Evolutionary conservation across 2,888 invertebrate species (phyloP).

Genomic region (Hemithea aestivaria): DNA sequence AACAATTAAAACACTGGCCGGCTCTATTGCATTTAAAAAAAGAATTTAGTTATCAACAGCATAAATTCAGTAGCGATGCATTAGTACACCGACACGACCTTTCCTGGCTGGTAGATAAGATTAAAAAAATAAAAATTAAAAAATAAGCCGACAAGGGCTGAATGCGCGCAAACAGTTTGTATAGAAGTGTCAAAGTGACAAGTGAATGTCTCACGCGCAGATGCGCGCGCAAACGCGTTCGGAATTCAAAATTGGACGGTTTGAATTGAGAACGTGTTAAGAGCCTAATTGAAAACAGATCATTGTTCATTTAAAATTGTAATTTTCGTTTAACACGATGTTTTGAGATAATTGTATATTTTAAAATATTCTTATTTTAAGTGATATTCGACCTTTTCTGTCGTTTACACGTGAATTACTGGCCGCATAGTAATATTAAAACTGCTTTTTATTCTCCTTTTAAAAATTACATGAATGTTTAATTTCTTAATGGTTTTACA

Average conservation of each 20-base stretch:
- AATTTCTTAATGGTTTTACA: background rate
- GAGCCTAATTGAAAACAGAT: conserved; percentile 13
- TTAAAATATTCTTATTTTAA: too few species aligned
- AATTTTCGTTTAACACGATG: too few species aligned
- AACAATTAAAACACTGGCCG: conserved; percentile 5
- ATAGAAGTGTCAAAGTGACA: conserved; percentile 70
- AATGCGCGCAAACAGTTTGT: conserved; percentile 50
- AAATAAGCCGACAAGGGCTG: conserved; percentile 30
- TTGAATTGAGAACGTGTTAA: conserved; percentile 25
- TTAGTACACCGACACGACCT: conserved; percentile 24
- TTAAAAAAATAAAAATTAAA: conserved; percentile 20
- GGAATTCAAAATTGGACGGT: conserved; percentile 43
- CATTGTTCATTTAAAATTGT: background rate
- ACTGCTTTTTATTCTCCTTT: background rate
- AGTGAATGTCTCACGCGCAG: conserved; percentile 51
- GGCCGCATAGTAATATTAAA: too few species aligned
- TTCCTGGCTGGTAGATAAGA: conserved; percentile 18
- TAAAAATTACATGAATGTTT: background rate
- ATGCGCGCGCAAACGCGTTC: conserved; percentile 46
- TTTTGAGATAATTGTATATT: too few species aligned
- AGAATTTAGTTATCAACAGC: conserved; percentile 20
- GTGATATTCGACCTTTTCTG: too few species aligned
- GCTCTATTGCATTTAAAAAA: conserved; percentile 15
- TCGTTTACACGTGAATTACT: too few species aligned
- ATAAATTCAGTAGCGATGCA: conserved; percentile 28